phyloP scores from a whole-genome alignment of 2,888 invertebrate species.

The Sisyra nigra region DNA sequence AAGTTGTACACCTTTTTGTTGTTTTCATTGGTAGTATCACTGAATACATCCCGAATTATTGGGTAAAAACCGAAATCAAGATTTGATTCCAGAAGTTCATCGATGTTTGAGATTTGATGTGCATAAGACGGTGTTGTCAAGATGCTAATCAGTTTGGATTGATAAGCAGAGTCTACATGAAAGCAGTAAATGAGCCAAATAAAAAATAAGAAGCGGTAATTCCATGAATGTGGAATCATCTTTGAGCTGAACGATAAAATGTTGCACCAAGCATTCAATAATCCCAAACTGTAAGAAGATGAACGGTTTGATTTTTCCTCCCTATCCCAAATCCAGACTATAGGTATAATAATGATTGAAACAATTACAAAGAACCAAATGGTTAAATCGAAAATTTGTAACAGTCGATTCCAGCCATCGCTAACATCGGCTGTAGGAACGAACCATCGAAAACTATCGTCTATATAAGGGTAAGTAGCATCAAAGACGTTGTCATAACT shows the following conservation, averaged over 20 bases:
- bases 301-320: too few relatives aligned
- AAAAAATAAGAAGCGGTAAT: slow-evolving; percentile 34
- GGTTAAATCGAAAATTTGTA: slow-evolving; percentile 27
- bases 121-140: slow-evolving; percentile 34
- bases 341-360: slow-evolving; percentile 18
- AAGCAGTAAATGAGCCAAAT: slow-evolving; percentile 33
- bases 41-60: neutral
- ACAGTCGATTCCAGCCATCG: slow-evolving; percentile 32
- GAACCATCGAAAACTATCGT: slow-evolving; percentile 38
- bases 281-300: neutral
- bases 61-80: slow-evolving; percentile 26
- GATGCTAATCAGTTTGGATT: slow-evolving; percentile 37
- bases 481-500: slow-evolving; percentile 38
- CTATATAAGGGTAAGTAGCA: slow-evolving; percentile 32
- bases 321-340: neutral
- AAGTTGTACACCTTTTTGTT: neutral
- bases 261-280: slow-evolving; percentile 15
- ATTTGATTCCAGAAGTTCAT: slow-evolving; percentile 30
- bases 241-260: slow-evolving; percentile 28
- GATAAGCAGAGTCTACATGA: slow-evolving; percentile 33
- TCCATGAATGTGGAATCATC: slow-evolving; percentile 28
- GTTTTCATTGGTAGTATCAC: neutral
- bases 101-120: slow-evolving; percentile 32
- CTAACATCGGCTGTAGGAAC: slow-evolving; percentile 29
- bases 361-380: slow-evolving; percentile 31